Percentiles rank a stretch among this genome's conserved stretches.
These are phyloP conservation scores for Macaria liturata DNA, from an alignment of 2,888 invertebrate species.

Conservation along the genomic window DNA sequence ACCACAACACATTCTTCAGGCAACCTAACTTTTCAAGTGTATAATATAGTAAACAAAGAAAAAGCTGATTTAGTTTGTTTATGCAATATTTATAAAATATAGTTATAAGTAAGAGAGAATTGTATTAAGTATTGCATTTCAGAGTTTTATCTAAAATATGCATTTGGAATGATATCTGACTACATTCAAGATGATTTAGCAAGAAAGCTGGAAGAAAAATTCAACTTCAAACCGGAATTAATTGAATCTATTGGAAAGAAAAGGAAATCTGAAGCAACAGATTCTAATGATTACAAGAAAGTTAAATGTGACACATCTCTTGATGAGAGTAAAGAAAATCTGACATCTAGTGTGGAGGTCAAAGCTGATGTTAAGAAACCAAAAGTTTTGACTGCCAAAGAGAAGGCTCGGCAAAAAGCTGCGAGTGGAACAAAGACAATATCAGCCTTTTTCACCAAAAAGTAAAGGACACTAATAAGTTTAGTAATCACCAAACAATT, in stretches of 20 bases:
- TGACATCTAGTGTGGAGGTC: slow-evolving; percentile 52
- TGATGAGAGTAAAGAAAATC: slow-evolving; percentile 56
- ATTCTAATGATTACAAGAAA: slow-evolving; percentile 65
- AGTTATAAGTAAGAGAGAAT: too few species aligned
- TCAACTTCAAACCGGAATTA: slow-evolving; percentile 86
- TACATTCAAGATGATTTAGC: slow-evolving; percentile 88
- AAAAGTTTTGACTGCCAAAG: slow-evolving; percentile 85
- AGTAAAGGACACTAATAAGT: slow-evolving; percentile 3
- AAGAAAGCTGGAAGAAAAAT: slow-evolving; percentile 84
- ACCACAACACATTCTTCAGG: too few species aligned
- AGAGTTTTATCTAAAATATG: slow-evolving; percentile 88
- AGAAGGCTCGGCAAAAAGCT: slow-evolving; percentile 89
- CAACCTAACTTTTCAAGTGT: too few species aligned
- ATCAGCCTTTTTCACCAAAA: slow-evolving; percentile 69
- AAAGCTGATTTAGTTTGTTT: too few species aligned
- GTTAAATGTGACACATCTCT: slow-evolving; percentile 59
- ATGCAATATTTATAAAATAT: too few species aligned
- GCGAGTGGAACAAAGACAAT: slow-evolving; percentile 92
- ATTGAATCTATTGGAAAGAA: slow-evolving; percentile 75
- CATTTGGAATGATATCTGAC: slow-evolving; percentile 90
- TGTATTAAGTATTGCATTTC: too few species aligned
- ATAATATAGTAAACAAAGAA: too few species aligned
- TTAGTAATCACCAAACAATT: too few species aligned
- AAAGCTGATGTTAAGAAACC: slow-evolving; percentile 72
- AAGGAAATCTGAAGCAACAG: slow-evolving; percentile 77